These are phyloP conservation scores for Pelagia noctiluca DNA, from an alignment of 30 jellyfish, hydroid and myxozoan genomes.

Conservation along the genomic window DNA sequence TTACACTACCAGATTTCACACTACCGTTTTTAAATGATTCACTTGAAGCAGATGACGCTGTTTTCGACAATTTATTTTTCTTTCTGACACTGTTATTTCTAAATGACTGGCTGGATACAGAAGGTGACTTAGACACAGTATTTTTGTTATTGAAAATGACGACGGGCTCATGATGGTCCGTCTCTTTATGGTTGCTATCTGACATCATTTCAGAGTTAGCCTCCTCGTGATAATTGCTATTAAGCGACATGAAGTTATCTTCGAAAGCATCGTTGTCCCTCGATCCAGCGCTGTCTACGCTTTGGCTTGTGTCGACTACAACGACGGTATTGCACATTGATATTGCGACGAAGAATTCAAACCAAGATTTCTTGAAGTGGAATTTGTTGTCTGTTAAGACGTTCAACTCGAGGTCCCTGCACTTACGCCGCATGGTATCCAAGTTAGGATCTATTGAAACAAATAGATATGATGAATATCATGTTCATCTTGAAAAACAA, in stretches of 20 bases:
- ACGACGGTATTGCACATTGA: slow-evolving; percentile 93
- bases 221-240: no score
- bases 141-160: no score
- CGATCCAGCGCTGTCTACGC: slow-evolving; percentile 67
- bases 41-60: no score
- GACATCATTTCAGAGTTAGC: no score
- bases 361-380: slow-evolving; percentile 68
- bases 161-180: no score
- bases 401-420: slow-evolving; percentile 43
- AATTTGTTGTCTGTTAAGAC: slow-evolving; percentile 43
- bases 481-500: no score
- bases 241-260: slow-evolving; percentile 17
- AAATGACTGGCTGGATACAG: no score
- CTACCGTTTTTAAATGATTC: not conserved
- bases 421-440: slow-evolving; percentile 29
- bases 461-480: no score
- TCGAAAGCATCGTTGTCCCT: slow-evolving; percentile 58
- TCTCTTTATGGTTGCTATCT: no score
- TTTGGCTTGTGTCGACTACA: slow-evolving; percentile 62
- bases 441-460: slow-evolving; percentile 29
- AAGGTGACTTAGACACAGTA: no score
- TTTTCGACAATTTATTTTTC: no score
- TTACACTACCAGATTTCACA: slow-evolving; percentile 2
- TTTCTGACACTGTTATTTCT: no score
- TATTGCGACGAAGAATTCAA: slow-evolving; percentile 83